Evolutionary conservation across 2,797 vertebrate species (phyloP).

Genomic region (Sciurus carolinensis): DNA sequence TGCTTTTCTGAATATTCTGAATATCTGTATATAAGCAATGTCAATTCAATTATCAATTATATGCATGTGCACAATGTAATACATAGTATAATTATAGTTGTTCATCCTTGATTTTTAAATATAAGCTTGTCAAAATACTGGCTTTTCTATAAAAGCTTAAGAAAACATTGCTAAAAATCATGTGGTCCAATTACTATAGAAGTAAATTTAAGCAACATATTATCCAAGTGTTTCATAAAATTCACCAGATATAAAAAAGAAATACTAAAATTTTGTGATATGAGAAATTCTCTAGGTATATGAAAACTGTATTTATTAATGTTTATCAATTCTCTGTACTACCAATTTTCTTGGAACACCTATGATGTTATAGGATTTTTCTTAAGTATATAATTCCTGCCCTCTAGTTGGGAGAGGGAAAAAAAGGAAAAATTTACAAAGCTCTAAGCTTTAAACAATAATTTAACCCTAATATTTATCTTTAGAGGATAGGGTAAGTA

Average conservation of each 20-base stretch:
- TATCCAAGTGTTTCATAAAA: constrained; percentile 49
- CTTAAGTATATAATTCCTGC: not conserved
- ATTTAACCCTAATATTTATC: not conserved
- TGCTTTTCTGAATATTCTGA: constrained; percentile 65
- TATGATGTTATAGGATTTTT: not conserved
- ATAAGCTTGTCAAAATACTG: constrained; percentile 35
- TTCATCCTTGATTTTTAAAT: constrained; percentile 62
- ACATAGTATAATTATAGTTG: constrained; percentile 56
- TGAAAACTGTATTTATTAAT: not conserved
- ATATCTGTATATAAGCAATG: constrained; percentile 56
- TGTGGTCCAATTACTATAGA: not conserved
- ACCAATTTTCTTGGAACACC: not conserved
- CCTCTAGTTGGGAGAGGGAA: not conserved
- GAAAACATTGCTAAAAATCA: constrained; percentile 28
- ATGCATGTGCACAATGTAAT: constrained; percentile 69
- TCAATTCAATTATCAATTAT: constrained; percentile 57
- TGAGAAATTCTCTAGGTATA: not conserved
- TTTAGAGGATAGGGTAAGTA: not conserved
- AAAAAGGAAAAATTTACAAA: constrained; percentile 21
- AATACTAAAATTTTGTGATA: not conserved
- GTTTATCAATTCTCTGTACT: not conserved
- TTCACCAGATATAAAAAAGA: not conserved
- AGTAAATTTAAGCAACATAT: constrained; percentile 34
- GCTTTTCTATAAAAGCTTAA: constrained; percentile 48
- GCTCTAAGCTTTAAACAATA: not conserved